These are phyloP conservation scores for Myiozetetes cayanensis DNA, from an alignment of 2,113 vertebrate genomes.

Conservation along the genomic window DNA sequence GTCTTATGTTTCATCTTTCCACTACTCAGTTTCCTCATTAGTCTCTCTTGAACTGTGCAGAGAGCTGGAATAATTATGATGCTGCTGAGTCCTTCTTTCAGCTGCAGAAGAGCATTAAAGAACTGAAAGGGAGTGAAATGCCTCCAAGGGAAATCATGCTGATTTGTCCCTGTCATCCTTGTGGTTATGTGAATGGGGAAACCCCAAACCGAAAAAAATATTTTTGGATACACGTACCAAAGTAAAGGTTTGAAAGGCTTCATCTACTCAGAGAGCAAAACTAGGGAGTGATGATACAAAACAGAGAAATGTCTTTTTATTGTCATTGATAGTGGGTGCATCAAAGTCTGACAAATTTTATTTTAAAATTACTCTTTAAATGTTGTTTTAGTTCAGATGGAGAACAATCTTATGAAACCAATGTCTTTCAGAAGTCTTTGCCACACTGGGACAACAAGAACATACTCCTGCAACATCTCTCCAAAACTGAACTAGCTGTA, in stretches of 20 bases:
- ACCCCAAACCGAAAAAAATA: neutral
- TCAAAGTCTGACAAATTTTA: neutral
- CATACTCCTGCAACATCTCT: neutral
- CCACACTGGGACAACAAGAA: neutral
- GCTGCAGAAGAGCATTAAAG: neutral
- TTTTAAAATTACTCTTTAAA: neutral
- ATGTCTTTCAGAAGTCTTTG: neutral
- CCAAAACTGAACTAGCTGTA: neutral
- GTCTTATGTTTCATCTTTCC: neutral
- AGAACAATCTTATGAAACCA: neutral
- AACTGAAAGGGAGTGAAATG: neutral
- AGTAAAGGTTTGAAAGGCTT: neutral
- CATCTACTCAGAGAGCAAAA: neutral
- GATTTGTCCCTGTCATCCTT: neutral
- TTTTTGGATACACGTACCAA: neutral
- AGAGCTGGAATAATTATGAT: neutral
- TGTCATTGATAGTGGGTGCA: neutral
- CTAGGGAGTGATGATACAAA: neutral
- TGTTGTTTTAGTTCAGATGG: neutral
- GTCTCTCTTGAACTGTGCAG: neutral
- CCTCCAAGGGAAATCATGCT: neutral
- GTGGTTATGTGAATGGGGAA: neutral
- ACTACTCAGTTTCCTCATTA: neutral
- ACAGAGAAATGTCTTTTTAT: neutral
- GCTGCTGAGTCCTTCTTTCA: neutral